Percentiles rank a stretch among this genome's conserved stretches.
phyloP scores from a whole-genome alignment of 2,113 vertebrate genomes.

The Gila orcuttii region DNA sequence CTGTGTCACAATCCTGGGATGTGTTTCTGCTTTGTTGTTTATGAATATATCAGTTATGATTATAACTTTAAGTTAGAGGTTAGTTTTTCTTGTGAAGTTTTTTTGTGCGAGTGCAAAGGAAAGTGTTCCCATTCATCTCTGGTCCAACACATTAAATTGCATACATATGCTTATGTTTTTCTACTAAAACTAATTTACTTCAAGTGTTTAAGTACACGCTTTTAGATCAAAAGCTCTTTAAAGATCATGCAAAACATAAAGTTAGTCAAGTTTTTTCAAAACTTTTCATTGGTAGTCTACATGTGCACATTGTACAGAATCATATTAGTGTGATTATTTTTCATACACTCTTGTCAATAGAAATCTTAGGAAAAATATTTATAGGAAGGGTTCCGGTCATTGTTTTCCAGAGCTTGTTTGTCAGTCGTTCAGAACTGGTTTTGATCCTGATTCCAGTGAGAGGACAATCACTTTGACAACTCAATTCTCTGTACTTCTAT shows the following conservation, averaged over 20 bases:
- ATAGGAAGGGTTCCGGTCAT: neutral
- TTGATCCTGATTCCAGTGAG: neutral
- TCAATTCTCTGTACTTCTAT: too few species aligned
- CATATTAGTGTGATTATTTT: neutral
- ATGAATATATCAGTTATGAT: neutral
- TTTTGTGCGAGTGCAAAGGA: neutral
- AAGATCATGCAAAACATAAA: neutral
- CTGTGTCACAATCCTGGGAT: neutral
- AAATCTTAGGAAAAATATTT: neutral
- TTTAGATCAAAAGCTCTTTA: neutral
- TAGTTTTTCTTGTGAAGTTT: neutral
- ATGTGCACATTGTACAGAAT: neutral
- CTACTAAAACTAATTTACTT: neutral
- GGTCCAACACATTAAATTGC: neutral
- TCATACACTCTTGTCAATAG: neutral
- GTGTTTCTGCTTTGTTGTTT: neutral
- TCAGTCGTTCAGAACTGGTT: neutral
- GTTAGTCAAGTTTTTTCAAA: neutral
- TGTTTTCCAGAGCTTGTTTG: conserved; percentile 5
- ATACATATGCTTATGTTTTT: neutral
- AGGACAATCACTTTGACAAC: neutral
- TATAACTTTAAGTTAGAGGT: neutral
- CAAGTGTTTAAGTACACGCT: neutral
- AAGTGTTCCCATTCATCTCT: neutral
- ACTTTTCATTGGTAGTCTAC: neutral